Base-by-base conservation (phyloP, 2,888 invertebrate species). In the Drosophila histrio region DNA sequence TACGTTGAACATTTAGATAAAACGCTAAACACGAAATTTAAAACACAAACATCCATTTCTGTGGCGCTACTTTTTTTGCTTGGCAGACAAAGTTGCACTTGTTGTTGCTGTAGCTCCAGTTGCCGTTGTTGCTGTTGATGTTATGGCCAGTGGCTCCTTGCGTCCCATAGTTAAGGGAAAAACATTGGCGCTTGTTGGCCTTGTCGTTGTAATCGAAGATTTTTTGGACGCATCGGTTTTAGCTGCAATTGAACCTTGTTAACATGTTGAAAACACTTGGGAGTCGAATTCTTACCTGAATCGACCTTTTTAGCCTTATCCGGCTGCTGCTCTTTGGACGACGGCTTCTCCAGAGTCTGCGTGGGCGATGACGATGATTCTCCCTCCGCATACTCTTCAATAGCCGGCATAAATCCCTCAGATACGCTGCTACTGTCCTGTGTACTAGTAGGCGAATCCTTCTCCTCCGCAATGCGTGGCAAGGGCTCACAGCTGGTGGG, bases 401-500 rank as follows among this genome's bases (percentile, higher is more conserved):
- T 90, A 41, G 90, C 89, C 24, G 89, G 89, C 89, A 88, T 82
- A 49, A 88, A 87, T 11, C 87, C 77, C 9, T 85, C 85, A 21
- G 77, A 69, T 2, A 72, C 67, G 44, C 81, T 84, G 60, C 68
- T 74, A 53, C 56, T 77, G 1, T 82, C 78, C 56, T 75, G 85
- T 3, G 63, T 85, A 39, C 89, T 90, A 19, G 91, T 91, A 34
- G 91, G 91, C 8, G 91, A 91, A 70, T 91, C 91, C 57, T 96
- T 97, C 91, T 97, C 97, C 92, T 97, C 97, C 0, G 97, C 97
- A 63, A 97, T 97, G 73, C 97, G 92, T 0, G 97, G 97, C 87
- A 97, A 91, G 56, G 95, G 93, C 85, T 94, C 94, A 53, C 84
- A 83, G 44, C 49, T 81, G 59, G 13, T 49, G 9, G 64, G 59